Base-by-base conservation (phyloP, 2,888 invertebrate genomes). In the Melanotus villosus region DNA sequence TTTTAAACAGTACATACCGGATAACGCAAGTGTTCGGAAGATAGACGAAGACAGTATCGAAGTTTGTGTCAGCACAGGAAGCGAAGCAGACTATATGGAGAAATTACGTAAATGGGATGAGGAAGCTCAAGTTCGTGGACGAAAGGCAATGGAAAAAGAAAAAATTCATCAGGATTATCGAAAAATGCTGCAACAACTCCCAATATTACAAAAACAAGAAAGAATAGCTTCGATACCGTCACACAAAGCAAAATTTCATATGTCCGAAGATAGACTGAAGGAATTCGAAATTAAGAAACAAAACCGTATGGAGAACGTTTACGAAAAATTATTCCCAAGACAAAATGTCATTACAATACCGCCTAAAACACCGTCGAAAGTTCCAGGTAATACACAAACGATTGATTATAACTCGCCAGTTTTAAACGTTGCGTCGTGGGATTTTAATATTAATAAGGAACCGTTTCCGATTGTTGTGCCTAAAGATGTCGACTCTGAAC, bases 91-190 rank as follows among this genome's bases (percentile, higher is more conserved):
- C 56, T 76, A 75, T 62, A 26, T 71, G 2, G 79, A 80, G 45
- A 77, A 75, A 68, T 78, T 80, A 65, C 74, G 75, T 57, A 79
- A 80, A 64, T 70, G 81, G 34, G 83, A 83, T 26, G 75, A 68
- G 52, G 82, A 82, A 19, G 85, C 84, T 0, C 75, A 80, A 60
- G 59, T 77, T 4, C 83, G 88, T 4, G 87, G 88, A 1, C 82
- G 84, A 62, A 84, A 83, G 71, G 89, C 89, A 0, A 70, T 88
- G 43, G 86, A 87, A 75, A 86, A 85, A 23, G 86, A 87, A 70
- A 84, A 84, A 76, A 82, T 87, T 9, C 84, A 86, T 41, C 83
- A 84, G 47, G 87, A 88, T 74, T 88, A 88, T 73, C 82, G 84
- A 12, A 84, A 86, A 56, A 77, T 89, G 67, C 77, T 89, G 73